Evolutionary conservation across 2,113 vertebrate genomes (phyloP).

Genomic region (Mormyrus iriodes): DNA sequence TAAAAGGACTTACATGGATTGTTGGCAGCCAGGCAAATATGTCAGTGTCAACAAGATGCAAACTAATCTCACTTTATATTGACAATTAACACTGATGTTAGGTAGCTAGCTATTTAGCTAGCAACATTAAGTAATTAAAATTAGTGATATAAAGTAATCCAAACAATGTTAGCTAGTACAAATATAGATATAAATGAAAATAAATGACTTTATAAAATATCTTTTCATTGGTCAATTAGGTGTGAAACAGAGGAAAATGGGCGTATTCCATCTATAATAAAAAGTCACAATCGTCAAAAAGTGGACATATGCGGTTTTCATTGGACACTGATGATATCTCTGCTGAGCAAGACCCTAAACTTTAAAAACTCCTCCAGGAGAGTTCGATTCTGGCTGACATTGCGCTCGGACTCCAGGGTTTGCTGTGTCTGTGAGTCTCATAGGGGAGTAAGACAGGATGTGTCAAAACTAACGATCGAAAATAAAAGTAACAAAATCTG

Average conservation of each 20-base stretch:
- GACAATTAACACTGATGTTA: background rate
- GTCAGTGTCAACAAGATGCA: background rate
- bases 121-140: background rate
- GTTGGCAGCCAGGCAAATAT: background rate
- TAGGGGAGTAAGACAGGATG: background rate
- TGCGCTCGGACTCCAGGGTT: background rate
- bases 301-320: background rate
- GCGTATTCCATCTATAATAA: background rate
- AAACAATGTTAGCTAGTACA: background rate
- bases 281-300: background rate
- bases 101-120: background rate
- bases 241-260: background rate
- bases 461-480: background rate
- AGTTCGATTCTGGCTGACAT: background rate
- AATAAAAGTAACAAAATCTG: background rate
- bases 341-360: background rate
- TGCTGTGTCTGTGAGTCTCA: background rate
- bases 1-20: too few species aligned
- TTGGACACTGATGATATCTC: background rate
- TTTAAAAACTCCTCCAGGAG: background rate
- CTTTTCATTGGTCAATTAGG: background rate
- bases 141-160: background rate
- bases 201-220: background rate
- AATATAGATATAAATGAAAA: background rate
- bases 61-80: background rate